Evolutionary conservation across 2,113 vertebrate species (phyloP).

Genomic region (Dendrocopos noguchii): DNA sequence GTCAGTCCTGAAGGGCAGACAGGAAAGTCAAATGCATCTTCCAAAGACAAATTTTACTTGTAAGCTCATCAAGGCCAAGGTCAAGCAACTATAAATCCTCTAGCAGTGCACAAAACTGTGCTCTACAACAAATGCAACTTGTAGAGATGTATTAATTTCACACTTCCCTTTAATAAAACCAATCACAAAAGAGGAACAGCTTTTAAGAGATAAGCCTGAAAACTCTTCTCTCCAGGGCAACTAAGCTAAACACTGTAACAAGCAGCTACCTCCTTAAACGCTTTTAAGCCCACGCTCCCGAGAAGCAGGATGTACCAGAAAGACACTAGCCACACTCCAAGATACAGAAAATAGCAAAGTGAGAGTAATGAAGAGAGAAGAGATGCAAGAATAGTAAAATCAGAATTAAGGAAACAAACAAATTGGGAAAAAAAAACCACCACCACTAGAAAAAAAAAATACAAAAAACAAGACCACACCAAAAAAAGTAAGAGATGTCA

Average conservation of each 20-base stretch:
- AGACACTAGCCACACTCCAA: background rate
- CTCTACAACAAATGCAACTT: background rate
- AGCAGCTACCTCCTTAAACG: background rate
- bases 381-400: background rate
- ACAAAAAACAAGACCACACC: background rate
- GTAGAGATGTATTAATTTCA: background rate
- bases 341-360: background rate
- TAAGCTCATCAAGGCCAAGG: background rate
- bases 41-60: background rate
- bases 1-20: fast-evolving
- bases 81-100: background rate
- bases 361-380: background rate
- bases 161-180: background rate
- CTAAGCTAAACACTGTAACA: background rate
- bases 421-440: background rate
- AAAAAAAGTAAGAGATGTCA: background rate
- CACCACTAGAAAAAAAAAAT: background rate
- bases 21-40: background rate
- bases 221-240: background rate
- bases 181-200: background rate
- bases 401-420: background rate
- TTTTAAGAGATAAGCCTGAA: background rate
- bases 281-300: background rate
- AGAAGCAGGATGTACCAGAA: background rate
- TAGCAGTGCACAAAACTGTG: background rate